Evolutionary conservation across 2,888 invertebrate species (phyloP).

Genomic region (Drosophila cracens): DNA sequence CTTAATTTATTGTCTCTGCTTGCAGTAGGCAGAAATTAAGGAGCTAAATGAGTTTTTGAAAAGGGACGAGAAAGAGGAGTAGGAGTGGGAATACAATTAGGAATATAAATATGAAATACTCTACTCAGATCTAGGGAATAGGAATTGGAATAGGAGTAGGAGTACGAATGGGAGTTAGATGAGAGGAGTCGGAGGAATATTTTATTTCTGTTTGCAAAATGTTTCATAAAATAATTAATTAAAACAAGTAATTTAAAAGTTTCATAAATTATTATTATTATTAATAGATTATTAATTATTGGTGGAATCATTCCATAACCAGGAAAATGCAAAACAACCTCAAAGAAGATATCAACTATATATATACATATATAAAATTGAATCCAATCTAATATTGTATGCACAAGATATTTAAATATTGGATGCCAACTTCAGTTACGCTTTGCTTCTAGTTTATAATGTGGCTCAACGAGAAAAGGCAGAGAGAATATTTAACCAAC

Average conservation of each 20-base stretch:
- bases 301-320: too few species aligned
- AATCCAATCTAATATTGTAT: background rate
- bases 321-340: background rate
- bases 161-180: background rate
- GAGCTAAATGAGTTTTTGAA: background rate
- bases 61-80: background rate
- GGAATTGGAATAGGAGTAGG: background rate
- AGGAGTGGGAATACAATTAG: too few species aligned
- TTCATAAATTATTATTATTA: too few species aligned
- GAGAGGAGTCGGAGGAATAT: background rate
- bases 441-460: background rate
- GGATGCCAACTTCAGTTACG: background rate
- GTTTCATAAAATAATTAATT: too few species aligned
- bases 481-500: conserved; percentile 6
- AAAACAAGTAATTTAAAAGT: too few species aligned
- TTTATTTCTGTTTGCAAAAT: too few species aligned
- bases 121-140: background rate
- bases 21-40: background rate
- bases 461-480: background rate
- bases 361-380: background rate
- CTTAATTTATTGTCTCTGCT: background rate
- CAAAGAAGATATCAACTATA: too few species aligned
- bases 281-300: background rate
- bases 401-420: background rate
- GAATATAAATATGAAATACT: background rate